These are phyloP conservation scores for Stenoptilia bipunctidactyla DNA, from an alignment of 2,888 invertebrate genomes.

Conservation along the genomic window DNA sequence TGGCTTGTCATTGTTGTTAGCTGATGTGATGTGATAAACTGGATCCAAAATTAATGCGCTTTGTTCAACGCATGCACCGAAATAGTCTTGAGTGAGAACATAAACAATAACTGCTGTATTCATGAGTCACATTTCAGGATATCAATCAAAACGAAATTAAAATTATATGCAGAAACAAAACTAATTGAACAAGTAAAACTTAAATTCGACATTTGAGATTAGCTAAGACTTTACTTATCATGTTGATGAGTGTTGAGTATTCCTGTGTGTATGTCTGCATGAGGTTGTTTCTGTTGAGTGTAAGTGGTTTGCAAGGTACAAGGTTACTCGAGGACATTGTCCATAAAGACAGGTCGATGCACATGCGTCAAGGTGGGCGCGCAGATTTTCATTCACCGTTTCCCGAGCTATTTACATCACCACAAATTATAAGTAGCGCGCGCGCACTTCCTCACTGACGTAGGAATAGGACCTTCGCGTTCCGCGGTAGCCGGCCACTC, in stretches of 20 bases:
- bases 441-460: constrained; percentile 56
- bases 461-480: constrained; percentile 42
- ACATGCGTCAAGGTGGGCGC: constrained; percentile 57
- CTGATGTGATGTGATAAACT: constrained; percentile 38
- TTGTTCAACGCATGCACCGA: constrained; percentile 1
- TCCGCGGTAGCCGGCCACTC: constrained; percentile 18
- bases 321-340: constrained; percentile 55
- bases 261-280: constrained; percentile 32
- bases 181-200: no score
- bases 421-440: constrained; percentile 50
- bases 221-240: no score
- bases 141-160: no score
- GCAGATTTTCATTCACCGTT: constrained; percentile 59
- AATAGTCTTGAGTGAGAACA: neutral
- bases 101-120: neutral
- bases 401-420: constrained; percentile 60
- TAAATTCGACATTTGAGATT: no score
- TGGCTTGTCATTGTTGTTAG: constrained; percentile 44
- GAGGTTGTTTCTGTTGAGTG: no score
- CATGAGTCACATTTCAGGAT: no score
- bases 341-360: constrained; percentile 56
- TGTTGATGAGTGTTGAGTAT: constrained; percentile 24
- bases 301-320: constrained; percentile 23
- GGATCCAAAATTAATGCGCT: constrained; percentile 4
- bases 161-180: no score